Evolutionary conservation across 2,797 vertebrate species (phyloP).

Genomic region (Hypotaenidia okinawae): DNA sequence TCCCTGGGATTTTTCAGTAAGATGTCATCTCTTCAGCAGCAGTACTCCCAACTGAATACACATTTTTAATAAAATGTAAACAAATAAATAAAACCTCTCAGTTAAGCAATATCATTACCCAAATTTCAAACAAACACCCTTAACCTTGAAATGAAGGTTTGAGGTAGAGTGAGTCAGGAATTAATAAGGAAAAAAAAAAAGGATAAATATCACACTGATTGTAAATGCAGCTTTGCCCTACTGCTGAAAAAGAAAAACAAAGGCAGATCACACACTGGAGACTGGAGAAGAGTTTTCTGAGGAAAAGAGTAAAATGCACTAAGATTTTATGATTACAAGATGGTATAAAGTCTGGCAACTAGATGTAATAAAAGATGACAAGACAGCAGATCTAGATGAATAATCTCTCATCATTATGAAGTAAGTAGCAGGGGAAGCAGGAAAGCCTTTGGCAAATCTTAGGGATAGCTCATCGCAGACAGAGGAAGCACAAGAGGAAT

Average conservation of each 20-base stretch:
- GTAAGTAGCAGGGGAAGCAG: constrained; percentile 11
- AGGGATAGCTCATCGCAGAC: background rate
- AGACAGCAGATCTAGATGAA: constrained; percentile 17
- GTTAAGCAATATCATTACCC: background rate
- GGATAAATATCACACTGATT: accelerated
- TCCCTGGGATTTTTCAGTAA: background rate
- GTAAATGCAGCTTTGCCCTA: background rate
- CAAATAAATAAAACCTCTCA: background rate
- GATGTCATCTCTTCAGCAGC: background rate
- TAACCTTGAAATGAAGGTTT: background rate
- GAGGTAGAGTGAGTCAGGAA: background rate
- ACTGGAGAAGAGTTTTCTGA: background rate
- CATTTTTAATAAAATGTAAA: background rate
- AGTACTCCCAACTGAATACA: background rate
- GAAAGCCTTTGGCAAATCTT: constrained; percentile 50
- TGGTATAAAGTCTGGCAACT: constrained; percentile 8
- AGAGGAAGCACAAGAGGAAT: background rate
- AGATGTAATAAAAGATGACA: constrained; percentile 49
- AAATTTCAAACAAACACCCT: background rate
- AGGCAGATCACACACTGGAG: background rate
- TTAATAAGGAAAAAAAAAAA: background rate
- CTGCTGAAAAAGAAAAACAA: background rate
- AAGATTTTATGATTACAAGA: constrained; percentile 18
- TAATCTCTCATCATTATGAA: constrained; percentile 32
- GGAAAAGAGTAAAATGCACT: constrained; percentile 8